Conservation (phyloP, 2,888 invertebrate species). For the Lymantria dispar region DNA sequence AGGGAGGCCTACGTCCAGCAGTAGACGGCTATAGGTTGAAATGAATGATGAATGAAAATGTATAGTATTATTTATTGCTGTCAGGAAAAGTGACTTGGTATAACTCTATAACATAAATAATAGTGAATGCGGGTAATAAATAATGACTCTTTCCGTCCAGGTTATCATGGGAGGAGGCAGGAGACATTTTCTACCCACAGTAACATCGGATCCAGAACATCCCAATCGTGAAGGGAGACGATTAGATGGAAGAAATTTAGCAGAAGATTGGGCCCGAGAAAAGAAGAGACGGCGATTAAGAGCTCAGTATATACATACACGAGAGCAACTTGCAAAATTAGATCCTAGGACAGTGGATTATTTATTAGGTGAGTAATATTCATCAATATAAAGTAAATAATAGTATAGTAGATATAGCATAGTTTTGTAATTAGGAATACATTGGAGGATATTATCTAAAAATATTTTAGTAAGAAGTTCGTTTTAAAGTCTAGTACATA, state of each 20-base stretch:
- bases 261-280: slow-evolving; percentile 90
- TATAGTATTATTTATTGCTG: too few species aligned
- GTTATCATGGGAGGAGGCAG: slow-evolving; percentile 91
- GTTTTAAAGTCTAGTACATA: too few species aligned
- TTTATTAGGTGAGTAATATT: slow-evolving; percentile 83
- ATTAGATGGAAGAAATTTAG: slow-evolving; percentile 89
- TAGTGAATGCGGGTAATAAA: too few species aligned
- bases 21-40: too few species aligned
- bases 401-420: too few species aligned
- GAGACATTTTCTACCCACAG: slow-evolving; percentile 88
- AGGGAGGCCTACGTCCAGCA: too few species aligned
- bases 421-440: too few species aligned
- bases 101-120: too few species aligned
- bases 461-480: too few species aligned
- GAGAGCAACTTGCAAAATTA: slow-evolving; percentile 86
- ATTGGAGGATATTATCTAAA: too few species aligned
- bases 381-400: background rate
- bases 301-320: slow-evolving; percentile 88
- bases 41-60: too few species aligned
- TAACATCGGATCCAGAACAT: slow-evolving; percentile 86
- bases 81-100: too few species aligned
- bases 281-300: slow-evolving; percentile 86
- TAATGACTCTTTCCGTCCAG: slow-evolving; percentile 61
- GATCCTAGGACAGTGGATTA: slow-evolving; percentile 88
- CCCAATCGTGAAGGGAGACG: slow-evolving; percentile 87